Conservation (phyloP, 2,113 vertebrate genomes). For the Leptobrachium ailaonicum region DNA sequence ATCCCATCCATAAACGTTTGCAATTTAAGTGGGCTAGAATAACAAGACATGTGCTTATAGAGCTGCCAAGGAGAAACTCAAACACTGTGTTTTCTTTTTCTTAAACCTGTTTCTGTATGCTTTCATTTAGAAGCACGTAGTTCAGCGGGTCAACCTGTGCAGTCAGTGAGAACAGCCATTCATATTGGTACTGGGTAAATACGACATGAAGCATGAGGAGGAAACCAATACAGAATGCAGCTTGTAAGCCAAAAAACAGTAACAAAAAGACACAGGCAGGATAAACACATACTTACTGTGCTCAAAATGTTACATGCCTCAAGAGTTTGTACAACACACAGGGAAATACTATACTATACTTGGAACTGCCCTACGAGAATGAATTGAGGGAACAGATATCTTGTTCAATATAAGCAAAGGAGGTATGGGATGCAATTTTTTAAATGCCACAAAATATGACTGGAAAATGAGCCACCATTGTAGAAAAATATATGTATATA, state of each 20-base stretch:
- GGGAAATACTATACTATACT: slow-evolving; percentile 1
- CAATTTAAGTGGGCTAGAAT: slow-evolving; percentile 44
- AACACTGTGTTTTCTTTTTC: slow-evolving; percentile 31
- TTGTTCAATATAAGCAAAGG: neutral
- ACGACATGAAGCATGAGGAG: slow-evolving; percentile 41
- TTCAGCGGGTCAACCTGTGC: slow-evolving; percentile 41
- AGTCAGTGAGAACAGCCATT: slow-evolving; percentile 46
- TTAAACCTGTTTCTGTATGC: slow-evolving; percentile 45
- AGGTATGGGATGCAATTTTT: too few relatives aligned
- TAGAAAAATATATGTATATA: too few relatives aligned
- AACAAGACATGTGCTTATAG: slow-evolving; percentile 33
- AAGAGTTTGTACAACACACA: slow-evolving; percentile 14
- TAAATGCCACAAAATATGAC: neutral
- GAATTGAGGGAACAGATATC: neutral
- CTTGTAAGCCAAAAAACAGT: slow-evolving; percentile 33
- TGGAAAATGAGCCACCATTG: too few relatives aligned
- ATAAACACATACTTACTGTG: slow-evolving; percentile 35
- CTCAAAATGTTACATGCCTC: slow-evolving; percentile 3
- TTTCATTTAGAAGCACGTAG: slow-evolving; percentile 44
- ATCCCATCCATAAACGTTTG: slow-evolving; percentile 37
- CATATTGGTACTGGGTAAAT: slow-evolving; percentile 36
- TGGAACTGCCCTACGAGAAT: neutral
- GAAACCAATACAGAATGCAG: slow-evolving; percentile 42
- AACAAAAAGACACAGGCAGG: slow-evolving; percentile 36
- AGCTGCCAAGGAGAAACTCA: slow-evolving; percentile 45